Evolutionary conservation across 2,797 vertebrate species (phyloP), one percentile per base, ranked within the genome.

Genomic region (Microchirus variegatus): DNA sequence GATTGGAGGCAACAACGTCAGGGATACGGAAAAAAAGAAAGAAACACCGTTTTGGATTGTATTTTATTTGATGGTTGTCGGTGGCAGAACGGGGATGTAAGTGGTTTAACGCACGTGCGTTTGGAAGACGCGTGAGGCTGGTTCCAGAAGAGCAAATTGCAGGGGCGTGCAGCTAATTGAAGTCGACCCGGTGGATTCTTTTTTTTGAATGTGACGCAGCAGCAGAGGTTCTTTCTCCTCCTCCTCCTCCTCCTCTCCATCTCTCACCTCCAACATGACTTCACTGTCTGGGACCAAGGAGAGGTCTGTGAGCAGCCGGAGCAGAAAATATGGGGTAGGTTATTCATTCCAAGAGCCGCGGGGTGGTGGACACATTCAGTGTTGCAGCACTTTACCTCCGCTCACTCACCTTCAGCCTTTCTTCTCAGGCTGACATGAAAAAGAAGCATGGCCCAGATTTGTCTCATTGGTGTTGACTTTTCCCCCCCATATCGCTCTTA

Each of bases 251-350:
- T 42, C 70, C 63, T 59, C 59, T 55, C 47, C 41, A 77, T 64
- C 62, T 75, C 78, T 81, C 75, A 83, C 83, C 84, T 84, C 73
- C 82, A 92, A 71, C 82, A 94, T 94, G 93, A 94, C 89, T 89
- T 94, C 93, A 68, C 89, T 93, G 70, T 90, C 88, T 54, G 97
- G 95, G 78, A 96, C 93, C 91, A 99, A 98, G 90, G 97, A 98
- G 73, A 92, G 95, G 90, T 91, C 94, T 56, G 95, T 94, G 78
- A 93, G 94, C 85, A 91, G 91, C 78, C 90, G 96, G 88, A 94
- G 91, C 92, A 95, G 95, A 88, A 98, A 98, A 95, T 94, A 95
- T 56, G 95, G 93, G 96, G 97, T 99, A 94, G 93, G 96, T 94
- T 81, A 53, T 70, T 67, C 53, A 58, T 71, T 63, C 46, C 41